A percentile compares a stretch with the other conserved stretches of the same genome.
Evolutionary conservation across 2,113 vertebrate species (phyloP).

Genomic region (Nycticebus coucang): DNA sequence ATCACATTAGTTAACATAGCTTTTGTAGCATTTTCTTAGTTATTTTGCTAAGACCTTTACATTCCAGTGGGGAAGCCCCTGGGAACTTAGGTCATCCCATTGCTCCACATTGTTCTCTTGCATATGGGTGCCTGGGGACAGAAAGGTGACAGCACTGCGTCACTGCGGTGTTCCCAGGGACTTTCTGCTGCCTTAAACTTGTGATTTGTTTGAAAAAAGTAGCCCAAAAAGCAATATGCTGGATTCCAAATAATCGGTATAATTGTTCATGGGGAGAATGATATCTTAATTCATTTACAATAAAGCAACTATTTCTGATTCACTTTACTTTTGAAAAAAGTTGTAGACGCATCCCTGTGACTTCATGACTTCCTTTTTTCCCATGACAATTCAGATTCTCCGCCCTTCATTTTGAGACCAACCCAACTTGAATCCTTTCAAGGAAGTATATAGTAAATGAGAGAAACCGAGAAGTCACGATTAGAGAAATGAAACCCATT

Average conservation of each 20-base stretch:
- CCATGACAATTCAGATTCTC: slow-evolving; percentile 54
- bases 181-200: neutral
- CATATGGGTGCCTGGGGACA: neutral
- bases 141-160: neutral
- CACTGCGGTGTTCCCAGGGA: neutral
- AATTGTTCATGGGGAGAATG: neutral
- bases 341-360: neutral
- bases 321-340: slow-evolving; percentile 26
- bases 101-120: neutral
- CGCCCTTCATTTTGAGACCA: slow-evolving; percentile 11
- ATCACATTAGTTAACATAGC: too few relatives aligned
- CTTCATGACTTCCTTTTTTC: slow-evolving; percentile 64
- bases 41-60: too few relatives aligned
- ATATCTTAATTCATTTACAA: neutral
- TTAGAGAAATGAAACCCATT: slow-evolving; percentile 71
- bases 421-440: slow-evolving; percentile 40
- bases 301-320: neutral
- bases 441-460: slow-evolving; percentile 66
- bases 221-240: neutral
- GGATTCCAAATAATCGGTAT: neutral
- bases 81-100: neutral
- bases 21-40: too few relatives aligned
- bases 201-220: neutral
- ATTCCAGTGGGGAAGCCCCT: neutral
- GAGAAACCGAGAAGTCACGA: slow-evolving; percentile 30